These are phyloP conservation scores for Drosophila crucigera DNA, from an alignment of 2,888 invertebrate genomes.

Conservation along the genomic window DNA sequence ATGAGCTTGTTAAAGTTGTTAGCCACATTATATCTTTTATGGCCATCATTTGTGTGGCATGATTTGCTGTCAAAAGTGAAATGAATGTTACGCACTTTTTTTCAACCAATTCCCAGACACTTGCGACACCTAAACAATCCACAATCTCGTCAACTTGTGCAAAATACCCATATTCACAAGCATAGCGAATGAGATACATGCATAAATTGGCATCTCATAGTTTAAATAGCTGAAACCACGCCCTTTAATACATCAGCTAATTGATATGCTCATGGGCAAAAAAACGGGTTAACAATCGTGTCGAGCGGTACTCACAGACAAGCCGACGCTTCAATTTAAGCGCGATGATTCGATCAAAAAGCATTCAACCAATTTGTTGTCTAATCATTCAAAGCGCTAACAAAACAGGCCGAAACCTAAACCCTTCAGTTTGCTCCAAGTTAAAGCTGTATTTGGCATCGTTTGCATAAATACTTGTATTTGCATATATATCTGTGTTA, in stretches of 20 bases:
- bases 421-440: constrained; percentile 1
- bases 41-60: constrained; percentile 5
- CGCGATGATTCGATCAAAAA: constrained; percentile 41
- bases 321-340: constrained; percentile 11
- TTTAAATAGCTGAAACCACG: constrained; percentile 29
- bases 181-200: constrained; percentile 4
- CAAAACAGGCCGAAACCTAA: constrained; percentile 2
- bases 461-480: constrained; percentile 40
- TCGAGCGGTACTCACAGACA: constrained; percentile 19
- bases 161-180: constrained; percentile 15
- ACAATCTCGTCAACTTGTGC: constrained; percentile 31
- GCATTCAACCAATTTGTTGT: constrained; percentile 21
- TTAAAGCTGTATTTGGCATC: neutral
- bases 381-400: constrained; percentile 20
- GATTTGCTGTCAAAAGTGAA: constrained; percentile 16
- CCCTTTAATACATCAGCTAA: constrained; percentile 45
- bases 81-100: constrained; percentile 25
- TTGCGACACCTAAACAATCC: constrained; percentile 35
- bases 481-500: neutral
- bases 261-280: constrained; percentile 53
- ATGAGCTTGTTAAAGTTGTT: neutral
- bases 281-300: constrained; percentile 35
- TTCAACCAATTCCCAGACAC: constrained; percentile 16
- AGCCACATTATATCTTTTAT: neutral
- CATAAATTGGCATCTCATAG: constrained; percentile 21